A percentile compares a stretch with the other conserved stretches of the same genome.
phyloP scores from a whole-genome alignment of 2,888 invertebrate genomes.

The Diaphora mendica region DNA sequence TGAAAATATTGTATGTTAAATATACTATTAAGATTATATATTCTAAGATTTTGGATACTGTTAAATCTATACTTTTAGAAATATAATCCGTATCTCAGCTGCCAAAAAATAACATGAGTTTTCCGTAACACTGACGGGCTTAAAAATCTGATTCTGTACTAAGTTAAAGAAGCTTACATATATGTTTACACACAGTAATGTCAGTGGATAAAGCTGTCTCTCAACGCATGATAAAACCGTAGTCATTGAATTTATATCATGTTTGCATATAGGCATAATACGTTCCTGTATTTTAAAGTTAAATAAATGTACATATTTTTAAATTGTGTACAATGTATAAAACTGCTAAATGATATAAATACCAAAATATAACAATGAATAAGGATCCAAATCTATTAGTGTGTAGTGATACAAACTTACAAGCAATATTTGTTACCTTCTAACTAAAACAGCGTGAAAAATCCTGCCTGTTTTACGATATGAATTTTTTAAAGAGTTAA shows the following conservation, averaged over 20 bases:
- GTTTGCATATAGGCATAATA: conserved; percentile 33
- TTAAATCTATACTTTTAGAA: conserved; percentile 46
- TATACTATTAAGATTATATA: conserved; percentile 40
- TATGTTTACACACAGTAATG: neutral
- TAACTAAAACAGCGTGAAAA: conserved; percentile 25
- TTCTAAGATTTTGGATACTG: conserved; percentile 45
- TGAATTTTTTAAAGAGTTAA: conserved; percentile 29
- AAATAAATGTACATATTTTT: conserved; percentile 31
- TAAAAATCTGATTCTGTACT: neutral
- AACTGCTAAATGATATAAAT: conserved; percentile 23
- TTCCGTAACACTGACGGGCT: conserved; percentile 13
- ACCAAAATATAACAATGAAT: conserved; percentile 23
- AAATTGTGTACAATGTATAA: conserved; percentile 36
- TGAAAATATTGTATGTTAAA: conserved; percentile 37
- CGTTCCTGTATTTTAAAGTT: conserved; percentile 45
- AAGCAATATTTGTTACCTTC: conserved; percentile 21
- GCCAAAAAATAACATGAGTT: conserved; percentile 42
- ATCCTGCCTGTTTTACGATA: conserved; percentile 17
- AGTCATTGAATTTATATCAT: conserved; percentile 22
- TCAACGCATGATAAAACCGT: neutral
- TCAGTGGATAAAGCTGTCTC: neutral
- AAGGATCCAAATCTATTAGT: conserved; percentile 29
- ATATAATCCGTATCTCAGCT: conserved; percentile 32
- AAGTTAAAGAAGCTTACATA: neutral
- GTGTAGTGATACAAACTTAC: conserved; percentile 13